Conservation (phyloP, 2,797 vertebrate genomes). For the Cheirogaleus major region DNA sequence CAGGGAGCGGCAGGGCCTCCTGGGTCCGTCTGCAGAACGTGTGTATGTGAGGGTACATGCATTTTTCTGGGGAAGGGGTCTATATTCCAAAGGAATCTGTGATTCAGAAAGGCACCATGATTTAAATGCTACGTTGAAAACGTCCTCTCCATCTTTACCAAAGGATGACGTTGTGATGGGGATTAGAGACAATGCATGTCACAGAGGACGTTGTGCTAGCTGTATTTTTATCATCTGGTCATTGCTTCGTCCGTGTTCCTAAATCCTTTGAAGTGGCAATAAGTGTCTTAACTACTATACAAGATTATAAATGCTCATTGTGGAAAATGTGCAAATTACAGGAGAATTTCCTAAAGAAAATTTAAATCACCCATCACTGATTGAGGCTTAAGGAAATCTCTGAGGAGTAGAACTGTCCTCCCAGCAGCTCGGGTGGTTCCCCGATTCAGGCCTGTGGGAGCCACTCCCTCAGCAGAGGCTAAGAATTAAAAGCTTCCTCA, state of each 20-base stretch:
- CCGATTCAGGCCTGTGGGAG: background rate
- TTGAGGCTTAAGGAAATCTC: background rate
- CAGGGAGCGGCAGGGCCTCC: background rate
- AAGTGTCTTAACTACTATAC: background rate
- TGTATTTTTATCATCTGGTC: rapidly evolving
- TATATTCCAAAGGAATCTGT: background rate
- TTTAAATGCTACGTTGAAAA: background rate
- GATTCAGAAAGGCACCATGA: background rate
- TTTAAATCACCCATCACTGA: background rate
- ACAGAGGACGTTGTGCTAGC: background rate
- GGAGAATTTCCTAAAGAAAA: background rate
- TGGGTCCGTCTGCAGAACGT: background rate
- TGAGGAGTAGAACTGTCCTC: background rate
- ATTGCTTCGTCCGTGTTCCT: background rate
- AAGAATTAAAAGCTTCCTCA: constrained; percentile 32
- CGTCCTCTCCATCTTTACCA: rapidly evolving
- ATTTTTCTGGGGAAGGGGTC: background rate
- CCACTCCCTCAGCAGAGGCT: background rate
- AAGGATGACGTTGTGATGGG: background rate
- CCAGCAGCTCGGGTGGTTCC: background rate
- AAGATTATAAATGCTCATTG: background rate
- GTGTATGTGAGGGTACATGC: rapidly evolving
- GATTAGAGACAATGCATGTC: rapidly evolving
- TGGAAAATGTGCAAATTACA: background rate
- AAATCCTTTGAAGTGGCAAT: background rate